phyloP scores from a whole-genome alignment of 1,140 invertebrate species.

The Camponotus vicinus region DNA sequence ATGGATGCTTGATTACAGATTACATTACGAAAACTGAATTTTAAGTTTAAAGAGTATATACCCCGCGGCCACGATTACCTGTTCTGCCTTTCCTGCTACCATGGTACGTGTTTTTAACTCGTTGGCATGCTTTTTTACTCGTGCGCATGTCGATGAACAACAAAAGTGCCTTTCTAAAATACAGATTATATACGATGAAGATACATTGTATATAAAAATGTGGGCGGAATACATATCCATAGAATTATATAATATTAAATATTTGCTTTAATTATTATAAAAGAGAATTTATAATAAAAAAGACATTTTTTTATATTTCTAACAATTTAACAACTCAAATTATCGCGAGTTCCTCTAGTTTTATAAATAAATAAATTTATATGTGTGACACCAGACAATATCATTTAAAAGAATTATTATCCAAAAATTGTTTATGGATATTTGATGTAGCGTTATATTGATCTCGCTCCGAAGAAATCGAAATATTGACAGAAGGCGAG shows the following conservation, averaged over 20 bases:
- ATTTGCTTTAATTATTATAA: not conserved
- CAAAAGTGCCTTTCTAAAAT: constrained; percentile 51
- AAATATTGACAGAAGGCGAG: constrained; percentile 60
- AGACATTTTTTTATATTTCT: not conserved
- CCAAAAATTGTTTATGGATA: not conserved
- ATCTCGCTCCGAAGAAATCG: constrained; percentile 33
- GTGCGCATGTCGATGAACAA: constrained; percentile 59
- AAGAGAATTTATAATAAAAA: constrained; percentile 7
- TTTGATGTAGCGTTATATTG: not conserved
- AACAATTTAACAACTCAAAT: not conserved
- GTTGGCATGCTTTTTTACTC: constrained; percentile 51
- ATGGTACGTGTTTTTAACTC: constrained; percentile 56
- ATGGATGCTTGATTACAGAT: constrained; percentile 57
- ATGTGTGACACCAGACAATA: not conserved
- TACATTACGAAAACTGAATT: constrained; percentile 59
- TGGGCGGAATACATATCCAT: not conserved
- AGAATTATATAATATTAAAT: too few relatives aligned
- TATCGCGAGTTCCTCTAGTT: not conserved
- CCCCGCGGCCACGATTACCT: constrained; percentile 55
- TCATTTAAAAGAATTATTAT: constrained; percentile 2
- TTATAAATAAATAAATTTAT: not conserved
- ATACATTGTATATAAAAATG: constrained; percentile 22
- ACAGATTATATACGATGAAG: constrained; percentile 22
- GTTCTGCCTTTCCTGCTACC: constrained; percentile 54
- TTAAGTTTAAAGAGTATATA: constrained; percentile 58